These are phyloP conservation scores for Trachelus stipa DNA, from an alignment of 2,888 invertebrate genomes.

Conservation along the genomic window DNA sequence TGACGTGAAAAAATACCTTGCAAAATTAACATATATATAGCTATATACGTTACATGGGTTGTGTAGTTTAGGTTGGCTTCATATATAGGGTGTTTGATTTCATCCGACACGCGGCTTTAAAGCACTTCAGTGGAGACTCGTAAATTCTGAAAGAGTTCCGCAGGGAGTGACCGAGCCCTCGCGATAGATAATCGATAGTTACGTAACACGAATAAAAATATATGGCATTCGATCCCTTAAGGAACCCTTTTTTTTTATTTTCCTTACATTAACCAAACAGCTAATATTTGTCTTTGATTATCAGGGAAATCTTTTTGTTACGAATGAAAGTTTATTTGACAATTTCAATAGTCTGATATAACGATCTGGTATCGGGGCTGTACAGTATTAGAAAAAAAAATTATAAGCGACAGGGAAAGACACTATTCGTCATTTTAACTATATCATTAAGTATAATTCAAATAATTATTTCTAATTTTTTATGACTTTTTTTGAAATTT, in stretches of 20 bases:
- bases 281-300: background rate
- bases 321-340: background rate
- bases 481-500: background rate
- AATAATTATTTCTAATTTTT: background rate
- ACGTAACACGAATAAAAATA: slow-evolving; percentile 6
- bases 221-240: background rate
- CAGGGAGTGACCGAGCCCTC: background rate
- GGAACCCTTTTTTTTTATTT: background rate
- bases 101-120: background rate
- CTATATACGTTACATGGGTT: background rate
- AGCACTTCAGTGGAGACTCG: background rate
- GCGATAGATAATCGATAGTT: background rate
- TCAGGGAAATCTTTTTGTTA: background rate
- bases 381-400: background rate
- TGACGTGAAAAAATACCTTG: background rate
- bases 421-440: background rate
- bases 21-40: background rate
- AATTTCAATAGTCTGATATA: background rate
- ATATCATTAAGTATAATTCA: background rate
- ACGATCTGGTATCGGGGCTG: background rate
- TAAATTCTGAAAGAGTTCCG: slow-evolving; percentile 2
- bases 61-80: background rate
- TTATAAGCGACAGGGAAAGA: no score
- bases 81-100: background rate
- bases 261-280: background rate